These are phyloP conservation scores for Paradoxurus hermaphroditus DNA, from an alignment of 2,113 vertebrate species.

Conservation along the genomic window DNA sequence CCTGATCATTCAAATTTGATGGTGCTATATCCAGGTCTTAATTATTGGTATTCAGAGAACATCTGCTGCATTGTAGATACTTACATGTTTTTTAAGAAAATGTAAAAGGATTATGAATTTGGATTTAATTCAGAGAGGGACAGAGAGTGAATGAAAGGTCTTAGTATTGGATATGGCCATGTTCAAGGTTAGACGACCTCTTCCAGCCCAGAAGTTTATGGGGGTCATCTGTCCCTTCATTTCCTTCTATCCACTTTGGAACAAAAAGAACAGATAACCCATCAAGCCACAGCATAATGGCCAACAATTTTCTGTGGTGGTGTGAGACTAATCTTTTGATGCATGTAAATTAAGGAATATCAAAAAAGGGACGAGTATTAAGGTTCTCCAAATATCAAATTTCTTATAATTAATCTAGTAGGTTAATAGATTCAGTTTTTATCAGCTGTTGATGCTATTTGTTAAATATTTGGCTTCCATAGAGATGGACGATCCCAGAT, in stretches of 20 bases:
- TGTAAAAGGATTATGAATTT: neutral
- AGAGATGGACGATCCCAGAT: neutral
- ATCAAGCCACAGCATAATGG: neutral
- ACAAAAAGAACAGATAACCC: neutral
- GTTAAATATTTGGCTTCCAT: neutral
- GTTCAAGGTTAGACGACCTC: neutral
- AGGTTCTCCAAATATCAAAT: neutral
- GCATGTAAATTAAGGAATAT: neutral
- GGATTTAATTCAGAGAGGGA: neutral
- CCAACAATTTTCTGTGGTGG: neutral
- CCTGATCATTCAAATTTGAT: neutral
- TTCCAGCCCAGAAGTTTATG: neutral
- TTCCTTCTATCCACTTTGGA: neutral
- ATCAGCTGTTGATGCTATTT: neutral
- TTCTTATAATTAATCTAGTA: neutral
- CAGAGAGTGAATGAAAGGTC: neutral
- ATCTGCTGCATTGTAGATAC: neutral
- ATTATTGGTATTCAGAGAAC: slow-evolving; percentile 3
- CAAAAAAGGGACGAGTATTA: neutral
- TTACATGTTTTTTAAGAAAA: neutral
- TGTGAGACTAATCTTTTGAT: neutral
- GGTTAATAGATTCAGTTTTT: neutral
- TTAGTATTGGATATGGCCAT: neutral
- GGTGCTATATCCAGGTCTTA: neutral
- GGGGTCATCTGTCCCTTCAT: neutral